Base-by-base conservation (phyloP, 2,888 invertebrate species). In the Scelioninae gen. 2 region DNA sequence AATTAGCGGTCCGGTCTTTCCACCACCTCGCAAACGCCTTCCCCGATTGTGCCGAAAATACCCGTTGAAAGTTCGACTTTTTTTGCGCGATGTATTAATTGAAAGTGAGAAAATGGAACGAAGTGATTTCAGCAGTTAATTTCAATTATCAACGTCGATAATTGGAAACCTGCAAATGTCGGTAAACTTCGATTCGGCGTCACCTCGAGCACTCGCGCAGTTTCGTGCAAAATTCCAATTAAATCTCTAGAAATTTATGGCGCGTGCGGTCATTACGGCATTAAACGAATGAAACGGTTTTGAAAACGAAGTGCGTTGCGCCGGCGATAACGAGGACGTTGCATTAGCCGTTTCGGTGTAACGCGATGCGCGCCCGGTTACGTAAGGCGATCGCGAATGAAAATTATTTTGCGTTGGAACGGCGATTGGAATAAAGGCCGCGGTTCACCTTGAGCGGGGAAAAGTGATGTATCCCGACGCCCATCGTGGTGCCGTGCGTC, bases 381-480 rank as follows among this genome's bases (percentile, higher is more conserved):
- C 39, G 37, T 57, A 55, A 65, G 46, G 37, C 48, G 46, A 57
- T 57, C 45, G 18, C 13, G 33, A 41, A 60, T 58, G 52, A 53
- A 55, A 60, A 60, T 60, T 41, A 65, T 72, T n/a, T 73, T 52
- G 45, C 45, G 46, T 37, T 28, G 68, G 11, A 55, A 46, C 52
- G 53, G 57, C 37, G 57, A 50, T 63, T 43, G 35, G 15, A 33
- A 37, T 35, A 45, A 60, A 48, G 64, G n/a, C 28, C 48, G 45
- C 64, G 75, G 75, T 73, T 61, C 75, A 58, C 60, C 55, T 61
- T 52, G 64, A 60, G 53, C 68, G 73, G 75, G 78, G 80, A 81
- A 81, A 83, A 81, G 80, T 80, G 79, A 82, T 79, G 79, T 80
- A 81, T 79, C 78, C 79, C 73, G 80, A 79, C 78, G 78, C 78